Conservation (phyloP, 1,140 invertebrate species). For the Caenorhabditis briggsae region DNA sequence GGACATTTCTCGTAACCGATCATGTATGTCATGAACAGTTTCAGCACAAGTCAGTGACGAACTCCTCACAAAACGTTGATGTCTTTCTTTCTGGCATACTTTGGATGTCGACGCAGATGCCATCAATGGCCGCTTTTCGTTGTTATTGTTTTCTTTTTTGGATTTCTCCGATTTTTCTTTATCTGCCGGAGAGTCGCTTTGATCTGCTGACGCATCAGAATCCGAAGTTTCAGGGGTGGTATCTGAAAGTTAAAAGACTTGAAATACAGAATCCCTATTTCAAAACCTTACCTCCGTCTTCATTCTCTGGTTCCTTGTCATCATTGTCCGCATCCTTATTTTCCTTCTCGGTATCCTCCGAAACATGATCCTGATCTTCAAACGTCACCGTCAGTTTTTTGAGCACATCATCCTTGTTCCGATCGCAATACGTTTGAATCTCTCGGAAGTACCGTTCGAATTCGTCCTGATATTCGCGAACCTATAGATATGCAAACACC, state of each 20-base stretch:
- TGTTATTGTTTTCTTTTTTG: slow-evolving; percentile 16
- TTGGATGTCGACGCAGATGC: slow-evolving; percentile 11
- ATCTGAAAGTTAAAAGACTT: slow-evolving; percentile 11
- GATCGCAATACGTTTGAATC: slow-evolving; percentile 64
- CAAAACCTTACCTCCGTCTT: neutral
- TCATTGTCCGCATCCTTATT: slow-evolving; percentile 18
- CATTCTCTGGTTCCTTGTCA: slow-evolving; percentile 1
- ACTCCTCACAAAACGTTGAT: slow-evolving; percentile 46
- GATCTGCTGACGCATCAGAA: slow-evolving; percentile 1
- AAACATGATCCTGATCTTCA: neutral
- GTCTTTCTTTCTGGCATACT: slow-evolving; percentile 22
- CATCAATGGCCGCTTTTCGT: slow-evolving; percentile 14
- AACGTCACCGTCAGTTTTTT: slow-evolving; percentile 46
- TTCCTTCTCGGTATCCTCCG: neutral
- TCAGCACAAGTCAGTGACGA: slow-evolving; percentile 57
- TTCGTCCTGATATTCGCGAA: slow-evolving; percentile 65
- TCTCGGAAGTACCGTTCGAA: slow-evolving; percentile 66
- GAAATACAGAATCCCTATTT: neutral
- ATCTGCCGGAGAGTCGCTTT: neutral
- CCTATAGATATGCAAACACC: slow-evolving; percentile 56
- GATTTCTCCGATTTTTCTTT: neutral
- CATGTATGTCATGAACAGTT: slow-evolving; percentile 62
- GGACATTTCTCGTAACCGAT: slow-evolving; percentile 56
- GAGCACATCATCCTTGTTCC: slow-evolving; percentile 62
- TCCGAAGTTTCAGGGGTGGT: neutral